A percentile compares a stretch with the other conserved stretches of the same genome.
phyloP scores from a whole-genome alignment of 2,888 invertebrate species.

The Diaperis boleti region DNA sequence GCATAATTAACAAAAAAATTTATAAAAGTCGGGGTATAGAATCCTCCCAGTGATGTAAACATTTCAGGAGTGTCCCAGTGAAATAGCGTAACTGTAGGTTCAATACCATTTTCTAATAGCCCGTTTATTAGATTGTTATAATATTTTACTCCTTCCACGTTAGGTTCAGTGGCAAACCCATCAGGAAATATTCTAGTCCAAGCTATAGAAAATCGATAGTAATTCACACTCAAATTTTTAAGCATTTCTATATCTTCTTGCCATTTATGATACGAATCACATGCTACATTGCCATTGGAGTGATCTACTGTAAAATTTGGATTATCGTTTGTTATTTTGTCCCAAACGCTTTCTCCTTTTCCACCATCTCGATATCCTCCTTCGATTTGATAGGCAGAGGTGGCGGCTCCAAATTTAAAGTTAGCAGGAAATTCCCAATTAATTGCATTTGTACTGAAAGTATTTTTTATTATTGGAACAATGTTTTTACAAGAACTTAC shows the following conservation, averaged over 20 bases:
- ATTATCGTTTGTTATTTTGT: conserved; percentile 27
- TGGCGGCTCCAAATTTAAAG: conserved; percentile 46
- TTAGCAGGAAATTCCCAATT: conserved; percentile 37
- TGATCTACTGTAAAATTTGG: conserved; percentile 67
- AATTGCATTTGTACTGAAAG: no score
- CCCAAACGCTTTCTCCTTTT: conserved; percentile 44
- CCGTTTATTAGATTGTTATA: conserved; percentile 81
- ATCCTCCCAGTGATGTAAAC: conserved; percentile 70
- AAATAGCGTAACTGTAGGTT: conserved; percentile 42
- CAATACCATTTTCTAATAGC: conserved; percentile 70
- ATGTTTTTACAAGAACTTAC: no score
- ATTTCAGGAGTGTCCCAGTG: conserved; percentile 55
- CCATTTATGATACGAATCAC: conserved; percentile 75
- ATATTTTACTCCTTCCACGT: conserved; percentile 77
- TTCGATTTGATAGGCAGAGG: conserved; percentile 47
- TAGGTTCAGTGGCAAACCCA: conserved; percentile 74
- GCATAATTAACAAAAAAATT: conserved; percentile 75
- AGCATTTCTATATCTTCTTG: conserved; percentile 72
- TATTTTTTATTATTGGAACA: no score
- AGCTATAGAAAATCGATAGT: conserved; percentile 64
- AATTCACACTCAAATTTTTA: conserved; percentile 68
- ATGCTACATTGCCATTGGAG: conserved; percentile 73
- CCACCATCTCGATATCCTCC: conserved; percentile 46
- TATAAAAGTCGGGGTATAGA: conserved; percentile 71
- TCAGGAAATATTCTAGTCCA: conserved; percentile 66